Conservation (phyloP, 2,113 vertebrate species). For the Catharus fuscescens region DNA sequence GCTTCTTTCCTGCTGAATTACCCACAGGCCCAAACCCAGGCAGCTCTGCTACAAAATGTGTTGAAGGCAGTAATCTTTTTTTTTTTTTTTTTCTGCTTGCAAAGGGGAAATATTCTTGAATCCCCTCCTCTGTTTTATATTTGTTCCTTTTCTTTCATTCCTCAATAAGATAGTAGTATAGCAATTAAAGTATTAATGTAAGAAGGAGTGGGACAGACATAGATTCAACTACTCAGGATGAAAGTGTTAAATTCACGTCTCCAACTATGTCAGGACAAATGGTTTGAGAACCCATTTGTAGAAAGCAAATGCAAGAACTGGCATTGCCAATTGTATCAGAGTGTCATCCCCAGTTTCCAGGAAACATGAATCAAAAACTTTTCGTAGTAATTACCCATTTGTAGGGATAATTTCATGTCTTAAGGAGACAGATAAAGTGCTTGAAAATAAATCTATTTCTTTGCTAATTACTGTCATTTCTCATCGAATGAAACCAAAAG, state of each 20-base stretch:
- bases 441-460: neutral
- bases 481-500: neutral
- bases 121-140: neutral
- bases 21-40: neutral
- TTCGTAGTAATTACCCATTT: neutral
- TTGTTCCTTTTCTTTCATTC: accelerated
- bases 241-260: neutral
- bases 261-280: neutral
- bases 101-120: accelerated
- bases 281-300: neutral
- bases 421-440: neutral
- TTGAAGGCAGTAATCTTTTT: neutral
- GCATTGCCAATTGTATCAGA: neutral
- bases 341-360: neutral
- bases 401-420: neutral
- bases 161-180: neutral
- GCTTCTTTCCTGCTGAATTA: neutral
- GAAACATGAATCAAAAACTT: neutral
- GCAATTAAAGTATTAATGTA: neutral
- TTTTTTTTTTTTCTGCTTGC: neutral
- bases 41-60: neutral
- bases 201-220: neutral
- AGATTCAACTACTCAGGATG: neutral
- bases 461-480: neutral
- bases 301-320: neutral